Base-by-base conservation (phyloP, 2,888 invertebrate species). In the Dryococelus australis region DNA sequence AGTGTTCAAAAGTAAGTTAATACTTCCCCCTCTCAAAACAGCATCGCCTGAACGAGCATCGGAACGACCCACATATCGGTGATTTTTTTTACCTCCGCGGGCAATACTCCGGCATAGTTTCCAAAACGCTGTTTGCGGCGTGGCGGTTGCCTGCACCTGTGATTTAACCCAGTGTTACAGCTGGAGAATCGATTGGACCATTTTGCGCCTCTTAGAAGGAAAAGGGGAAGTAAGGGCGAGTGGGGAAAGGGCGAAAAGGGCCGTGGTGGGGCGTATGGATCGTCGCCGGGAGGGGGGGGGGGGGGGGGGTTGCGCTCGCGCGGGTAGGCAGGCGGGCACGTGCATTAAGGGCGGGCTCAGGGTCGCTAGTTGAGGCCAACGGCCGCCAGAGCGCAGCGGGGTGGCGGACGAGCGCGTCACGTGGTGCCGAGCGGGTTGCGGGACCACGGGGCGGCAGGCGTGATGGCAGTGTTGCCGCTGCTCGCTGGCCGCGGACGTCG, bases 161-260 rank as follows among this genome's bases (percentile, higher is more conserved):
- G 65, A 65, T 65, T 65, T 65, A 65, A n/a, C 65, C 65, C 65
- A 65, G 65, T 65, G 65, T 65, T 65, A 65, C 65, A 65, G 65
- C 65, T 65, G 65, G 65, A 10, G 65, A 65, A 65, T 65, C 65
- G 65, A 65, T 65, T 65, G 65, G 65, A 65, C 65, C 65, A 65
- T 65, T 65, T 65, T 65, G 65, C 65, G 65, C 65, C 65, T 65
- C 65, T 65, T 65, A 65, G 65, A 65, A 8, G n/a, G 6, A 65
- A 65, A 65, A 47, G 47, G 65, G 65, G 24, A 16, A 65, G 65
- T 24, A 47, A 47, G 65, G 24, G 65, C 65, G 1, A 65, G 65
- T 9, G n/a, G 35, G 65, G 65, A 65, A 65, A 65, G 65, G 65
- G 65, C n/a, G 20, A 16, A 47, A 65, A n/a, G 65, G 65, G 65